Conservation (phyloP, 2,113 vertebrate species). For the Corythoichthys intestinalis region DNA sequence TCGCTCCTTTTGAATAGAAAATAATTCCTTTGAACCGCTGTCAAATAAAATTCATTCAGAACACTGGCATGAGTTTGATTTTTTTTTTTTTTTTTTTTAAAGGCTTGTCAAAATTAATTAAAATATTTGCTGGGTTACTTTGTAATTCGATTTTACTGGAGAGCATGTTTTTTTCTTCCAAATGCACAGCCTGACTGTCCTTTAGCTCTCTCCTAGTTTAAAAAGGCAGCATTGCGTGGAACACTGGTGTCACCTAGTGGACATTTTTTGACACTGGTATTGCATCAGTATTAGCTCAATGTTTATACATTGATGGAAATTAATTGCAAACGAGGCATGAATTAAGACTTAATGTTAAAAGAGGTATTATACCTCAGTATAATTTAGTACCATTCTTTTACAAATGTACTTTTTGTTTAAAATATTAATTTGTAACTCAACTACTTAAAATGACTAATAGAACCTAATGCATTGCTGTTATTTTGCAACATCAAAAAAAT, state of each 20-base stretch:
- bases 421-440: no score
- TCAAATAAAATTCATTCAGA: constrained; percentile 35
- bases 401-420: no score
- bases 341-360: not conserved
- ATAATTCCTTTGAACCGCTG: constrained; percentile 31
- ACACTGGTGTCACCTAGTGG: constrained; percentile 77
- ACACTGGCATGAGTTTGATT: constrained; percentile 35
- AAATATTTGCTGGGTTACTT: constrained; percentile 60
- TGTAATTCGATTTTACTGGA: constrained; percentile 42
- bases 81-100: constrained; percentile 41
- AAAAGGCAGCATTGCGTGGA: constrained; percentile 55
- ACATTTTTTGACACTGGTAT: constrained; percentile 51
- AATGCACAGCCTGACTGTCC: constrained; percentile 45
- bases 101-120: constrained; percentile 58
- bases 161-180: constrained; percentile 41
- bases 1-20: constrained; percentile 44
- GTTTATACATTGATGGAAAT: constrained; percentile 19
- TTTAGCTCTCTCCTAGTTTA: constrained; percentile 13
- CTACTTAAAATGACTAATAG: no score
- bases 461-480: no score
- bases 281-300: constrained; percentile 32
- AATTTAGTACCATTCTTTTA: not conserved
- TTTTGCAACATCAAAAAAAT: no score
- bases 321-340: not conserved
- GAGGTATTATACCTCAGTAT: not conserved